Evolutionary conservation across 2,888 invertebrate genomes (phyloP).

Genomic region (Ellobium chinense): DNA sequence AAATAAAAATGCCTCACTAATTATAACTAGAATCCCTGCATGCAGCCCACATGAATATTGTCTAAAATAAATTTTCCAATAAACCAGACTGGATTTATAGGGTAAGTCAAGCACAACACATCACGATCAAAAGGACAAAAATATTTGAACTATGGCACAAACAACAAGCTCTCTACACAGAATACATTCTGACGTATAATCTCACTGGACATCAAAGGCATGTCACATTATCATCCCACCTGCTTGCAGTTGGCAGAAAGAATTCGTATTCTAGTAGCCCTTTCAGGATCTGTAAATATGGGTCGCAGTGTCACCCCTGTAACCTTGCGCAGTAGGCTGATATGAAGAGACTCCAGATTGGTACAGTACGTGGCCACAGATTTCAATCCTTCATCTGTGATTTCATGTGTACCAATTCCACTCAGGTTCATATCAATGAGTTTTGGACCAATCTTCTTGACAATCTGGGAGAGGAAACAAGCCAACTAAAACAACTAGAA

Average conservation of each 20-base stretch:
- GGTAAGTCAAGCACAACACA: too few relatives aligned
- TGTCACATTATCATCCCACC: slow-evolving; percentile 54
- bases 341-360: slow-evolving; percentile 60
- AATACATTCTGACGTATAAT: too few relatives aligned
- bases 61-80: too few relatives aligned
- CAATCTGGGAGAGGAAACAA: slow-evolving; percentile 61
- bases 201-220: too few relatives aligned
- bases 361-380: slow-evolving; percentile 65
- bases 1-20: too few relatives aligned
- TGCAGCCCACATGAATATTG: too few relatives aligned
- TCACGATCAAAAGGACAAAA: too few relatives aligned
- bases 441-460: slow-evolving; percentile 62
- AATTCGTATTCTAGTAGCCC: slow-evolving; percentile 59
- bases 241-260: slow-evolving; percentile 64
- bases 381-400: slow-evolving; percentile 70
- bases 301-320: slow-evolving; percentile 64
- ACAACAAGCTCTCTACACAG: too few relatives aligned
- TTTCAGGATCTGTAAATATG: slow-evolving; percentile 59
- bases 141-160: too few relatives aligned
- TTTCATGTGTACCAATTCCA: slow-evolving; percentile 58
- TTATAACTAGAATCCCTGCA: too few relatives aligned
- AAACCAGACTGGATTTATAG: too few relatives aligned
- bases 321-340: slow-evolving; percentile 64
- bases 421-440: slow-evolving; percentile 68
- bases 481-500: too few relatives aligned